Percentiles rank a stretch among this genome's conserved stretches.
Evolutionary conservation across 2,113 vertebrate species (phyloP).

Genomic region (Erythrolamprus reginae): DNA sequence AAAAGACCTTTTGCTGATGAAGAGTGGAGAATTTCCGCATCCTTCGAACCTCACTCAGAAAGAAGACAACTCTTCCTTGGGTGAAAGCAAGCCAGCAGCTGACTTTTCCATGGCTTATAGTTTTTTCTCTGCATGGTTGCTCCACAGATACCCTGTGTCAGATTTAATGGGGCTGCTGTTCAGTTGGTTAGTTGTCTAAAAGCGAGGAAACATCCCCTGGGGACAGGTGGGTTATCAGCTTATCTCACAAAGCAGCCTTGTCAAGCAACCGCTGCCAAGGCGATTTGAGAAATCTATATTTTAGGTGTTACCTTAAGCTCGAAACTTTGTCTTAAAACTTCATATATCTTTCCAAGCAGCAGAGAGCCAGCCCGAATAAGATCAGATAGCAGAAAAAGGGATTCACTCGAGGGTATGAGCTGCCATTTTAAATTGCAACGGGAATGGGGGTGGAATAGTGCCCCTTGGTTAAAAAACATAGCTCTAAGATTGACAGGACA

Average conservation of each 20-base stretch:
- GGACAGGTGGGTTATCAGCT: constrained; percentile 43
- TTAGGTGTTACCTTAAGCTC: constrained; percentile 49
- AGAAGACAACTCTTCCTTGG: background rate
- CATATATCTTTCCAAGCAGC: constrained; percentile 27
- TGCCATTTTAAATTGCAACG: background rate
- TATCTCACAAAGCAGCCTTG: constrained; percentile 41
- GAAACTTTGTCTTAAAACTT: constrained; percentile 59
- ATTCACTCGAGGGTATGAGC: constrained; percentile 43
- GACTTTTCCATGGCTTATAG: background rate
- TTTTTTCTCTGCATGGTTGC: constrained; percentile 30
- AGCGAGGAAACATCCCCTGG: constrained; percentile 4
- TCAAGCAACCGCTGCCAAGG: constrained; percentile 22
- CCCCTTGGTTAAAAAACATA: background rate
- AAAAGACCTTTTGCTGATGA: background rate
- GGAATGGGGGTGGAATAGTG: background rate
- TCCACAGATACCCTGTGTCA: constrained; percentile 22
- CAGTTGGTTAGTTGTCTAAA: constrained; percentile 34
- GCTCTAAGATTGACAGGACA: constrained; percentile 24
- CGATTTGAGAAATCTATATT: constrained; percentile 28
- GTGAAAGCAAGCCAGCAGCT: background rate
- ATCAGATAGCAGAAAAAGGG: constrained; percentile 53
- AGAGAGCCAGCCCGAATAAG: constrained; percentile 46
- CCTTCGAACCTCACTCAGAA: constrained; percentile 1
- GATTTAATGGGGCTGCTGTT: constrained; percentile 43
- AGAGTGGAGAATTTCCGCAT: background rate